A percentile compares a stretch with the other conserved stretches of the same genome.
Conservation (phyloP, 2,113 vertebrate genomes). For the Thunnus maccoyii region DNA sequence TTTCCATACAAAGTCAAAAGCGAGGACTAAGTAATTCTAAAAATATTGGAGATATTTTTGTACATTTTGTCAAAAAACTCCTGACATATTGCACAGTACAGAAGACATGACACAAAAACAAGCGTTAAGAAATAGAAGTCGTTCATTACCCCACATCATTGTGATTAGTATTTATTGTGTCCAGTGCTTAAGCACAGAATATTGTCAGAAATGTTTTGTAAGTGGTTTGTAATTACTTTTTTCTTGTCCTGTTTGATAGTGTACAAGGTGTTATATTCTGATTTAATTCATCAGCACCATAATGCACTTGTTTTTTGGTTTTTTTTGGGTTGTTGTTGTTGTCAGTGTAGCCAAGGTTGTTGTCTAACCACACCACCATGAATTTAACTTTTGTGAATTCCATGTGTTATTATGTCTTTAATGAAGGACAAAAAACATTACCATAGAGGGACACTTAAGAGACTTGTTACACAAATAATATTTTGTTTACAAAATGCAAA, state of each 20-base stretch:
- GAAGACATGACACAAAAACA: too few species aligned
- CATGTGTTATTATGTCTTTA: constrained; percentile 19
- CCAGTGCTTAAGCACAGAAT: neutral
- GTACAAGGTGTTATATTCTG: constrained; percentile 24
- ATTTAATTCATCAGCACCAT: constrained; percentile 14
- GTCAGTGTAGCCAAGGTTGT: constrained; percentile 6
- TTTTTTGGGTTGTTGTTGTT: neutral
- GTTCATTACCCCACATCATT: neutral
- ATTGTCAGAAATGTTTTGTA: constrained; percentile 24
- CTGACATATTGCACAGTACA: too few species aligned
- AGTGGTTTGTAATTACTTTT: constrained; percentile 30
- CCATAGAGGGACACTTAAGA: constrained; percentile 9
- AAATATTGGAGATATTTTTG: neutral
- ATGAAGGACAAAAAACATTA: constrained; percentile 3
- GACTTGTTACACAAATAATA: constrained; percentile 28
- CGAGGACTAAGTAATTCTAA: constrained; percentile 19
- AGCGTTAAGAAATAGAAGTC: constrained; percentile 1
- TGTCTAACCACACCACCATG: constrained; percentile 22
- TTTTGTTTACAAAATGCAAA: constrained; percentile 56
- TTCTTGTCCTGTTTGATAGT: constrained; percentile 32
- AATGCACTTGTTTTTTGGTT: constrained; percentile 14
- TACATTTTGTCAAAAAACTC: constrained; percentile 1
- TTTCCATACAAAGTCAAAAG: constrained; percentile 16
- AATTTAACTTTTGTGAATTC: constrained; percentile 44
- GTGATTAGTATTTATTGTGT: neutral